Evolutionary conservation across 2,113 vertebrate species (phyloP).

Genomic region (Percina caprodes): DNA sequence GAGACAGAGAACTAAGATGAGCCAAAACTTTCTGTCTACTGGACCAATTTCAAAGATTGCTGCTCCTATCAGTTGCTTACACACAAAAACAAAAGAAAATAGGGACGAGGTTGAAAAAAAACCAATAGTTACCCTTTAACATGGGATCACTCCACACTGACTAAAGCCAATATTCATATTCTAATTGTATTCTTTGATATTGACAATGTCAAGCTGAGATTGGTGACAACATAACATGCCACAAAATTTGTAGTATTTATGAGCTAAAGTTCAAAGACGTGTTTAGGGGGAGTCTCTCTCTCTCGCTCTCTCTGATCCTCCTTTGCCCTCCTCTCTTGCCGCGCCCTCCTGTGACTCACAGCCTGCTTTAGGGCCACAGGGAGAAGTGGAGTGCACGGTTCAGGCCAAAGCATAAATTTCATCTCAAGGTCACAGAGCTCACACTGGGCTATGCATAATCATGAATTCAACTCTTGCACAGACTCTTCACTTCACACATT

Average conservation of each 20-base stretch:
- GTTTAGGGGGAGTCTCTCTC: not conserved
- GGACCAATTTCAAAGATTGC: no score
- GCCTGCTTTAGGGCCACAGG: conserved; percentile 62
- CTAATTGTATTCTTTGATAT: not conserved
- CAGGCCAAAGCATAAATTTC: conserved; percentile 74
- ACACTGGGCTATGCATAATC: conserved; percentile 70
- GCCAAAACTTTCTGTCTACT: no score
- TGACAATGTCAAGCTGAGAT: not conserved
- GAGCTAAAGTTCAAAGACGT: not conserved
- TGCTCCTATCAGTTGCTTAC: no score
- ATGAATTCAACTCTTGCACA: conserved; percentile 58
- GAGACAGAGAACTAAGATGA: no score
- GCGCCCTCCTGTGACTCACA: conserved; percentile 57
- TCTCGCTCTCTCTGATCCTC: not conserved
- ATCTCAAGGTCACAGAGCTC: conserved; percentile 78
- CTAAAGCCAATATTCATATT: not conserved
- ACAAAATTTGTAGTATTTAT: not conserved
- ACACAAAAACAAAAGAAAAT: no score
- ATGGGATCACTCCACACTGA: conserved; percentile 7
- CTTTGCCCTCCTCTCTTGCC: conserved; percentile 42
- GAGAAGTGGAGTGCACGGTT: conserved; percentile 61
- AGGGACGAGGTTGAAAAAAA: no score
- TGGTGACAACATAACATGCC: not conserved
- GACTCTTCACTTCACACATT: conserved; percentile 53
- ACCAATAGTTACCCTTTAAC: not conserved